A percentile compares a stretch with the other conserved stretches of the same genome.
phyloP scores from a whole-genome alignment of 2,888 invertebrate genomes.

The Oscheius sp. region DNA sequence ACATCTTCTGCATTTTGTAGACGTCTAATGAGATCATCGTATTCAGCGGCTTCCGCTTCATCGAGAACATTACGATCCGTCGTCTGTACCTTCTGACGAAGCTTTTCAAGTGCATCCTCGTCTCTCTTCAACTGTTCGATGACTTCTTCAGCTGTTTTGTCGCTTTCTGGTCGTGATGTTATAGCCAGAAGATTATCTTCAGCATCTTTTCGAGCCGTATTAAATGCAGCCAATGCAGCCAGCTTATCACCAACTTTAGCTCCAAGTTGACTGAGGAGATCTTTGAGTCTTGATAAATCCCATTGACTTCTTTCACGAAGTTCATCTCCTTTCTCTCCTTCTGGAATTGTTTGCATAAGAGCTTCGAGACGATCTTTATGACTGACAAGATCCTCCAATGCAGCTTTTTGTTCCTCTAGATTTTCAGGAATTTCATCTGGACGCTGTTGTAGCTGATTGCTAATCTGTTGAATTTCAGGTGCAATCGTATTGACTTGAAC shows the following conservation, averaged over 20 bases:
- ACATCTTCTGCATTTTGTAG: conserved; percentile 44
- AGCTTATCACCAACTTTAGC: conserved; percentile 52
- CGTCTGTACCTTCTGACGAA: conserved; percentile 35
- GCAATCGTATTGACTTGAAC: conserved; percentile 41
- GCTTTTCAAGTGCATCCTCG: conserved; percentile 35
- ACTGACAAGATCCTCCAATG: conserved; percentile 46
- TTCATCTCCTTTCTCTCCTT: conserved; percentile 41
- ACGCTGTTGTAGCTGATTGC: conserved; percentile 40
- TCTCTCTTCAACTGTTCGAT: conserved; percentile 40
- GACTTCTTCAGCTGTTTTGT: conserved; percentile 36
- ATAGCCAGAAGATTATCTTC: conserved; percentile 47
- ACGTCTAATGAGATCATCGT: conserved; percentile 45
- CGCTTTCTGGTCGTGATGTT: conserved; percentile 28
- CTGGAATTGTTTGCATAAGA: conserved; percentile 40
- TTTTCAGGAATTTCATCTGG: conserved; percentile 34
- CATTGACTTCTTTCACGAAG: conserved; percentile 48
- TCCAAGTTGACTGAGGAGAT: conserved; percentile 44
- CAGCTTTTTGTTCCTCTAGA: conserved; percentile 46
- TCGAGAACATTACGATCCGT: conserved; percentile 40
- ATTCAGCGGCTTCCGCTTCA: conserved; percentile 41
- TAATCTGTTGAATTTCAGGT: conserved; percentile 43
- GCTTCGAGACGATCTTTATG: conserved; percentile 44
- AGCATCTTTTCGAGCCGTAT: conserved; percentile 48
- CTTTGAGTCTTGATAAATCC: conserved; percentile 52
- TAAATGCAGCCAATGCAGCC: conserved; percentile 53